Evolutionary conservation across 2,113 vertebrate genomes (phyloP), one percentile per base, ranked within the genome.

Genomic region (Neolamprologus devosi): DNA sequence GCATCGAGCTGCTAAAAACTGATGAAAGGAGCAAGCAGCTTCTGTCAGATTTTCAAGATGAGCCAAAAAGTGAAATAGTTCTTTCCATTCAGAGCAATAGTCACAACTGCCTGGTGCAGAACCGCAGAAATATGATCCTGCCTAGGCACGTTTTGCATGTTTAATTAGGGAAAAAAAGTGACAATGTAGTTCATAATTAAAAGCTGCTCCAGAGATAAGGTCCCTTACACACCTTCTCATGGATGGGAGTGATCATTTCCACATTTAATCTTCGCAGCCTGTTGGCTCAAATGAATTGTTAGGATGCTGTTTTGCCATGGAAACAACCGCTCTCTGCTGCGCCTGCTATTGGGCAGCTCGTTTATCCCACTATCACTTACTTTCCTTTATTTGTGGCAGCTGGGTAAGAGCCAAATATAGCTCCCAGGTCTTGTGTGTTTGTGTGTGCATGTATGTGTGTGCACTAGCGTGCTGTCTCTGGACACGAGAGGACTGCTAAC

Each of bases 331-430:
- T 73, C 90, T 95, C 80, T 16, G 55, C 19, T 42, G 21, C 17
- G 79, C 40, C 2, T 80, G 68, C 80, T 68, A 70, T 37, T 65
- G 82, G 81, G 55, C 88, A 65, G 83, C 88, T 93, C 80, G 90
- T 88, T 94, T 88, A 89, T 40, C 86, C 85, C 55, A 65, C 86
- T 91, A 93, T 94, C 88, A 81, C 81, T 95, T 93, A 85, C 92
- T 92, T 91, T 92, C 93, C 51, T 89, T 96, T 91, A 94, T 94
- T 95, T 94, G 94, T 93, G 82, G 63, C 93, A 94, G 95, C 95
- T 96, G 93, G 95, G 92, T 80, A 85, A 89, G 40, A 35, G 93
- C 96, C 96, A 97, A 97, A 97, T 97, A 97, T 97, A 97, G 96
- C 94, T 92, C 63, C 92, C 51, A 37, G 86, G 86, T 90, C 94